A percentile compares a stretch with the other conserved stretches of the same genome.
Evolutionary conservation across 2,113 vertebrate genomes (phyloP).

Genomic region (Colossoma macropomum): DNA sequence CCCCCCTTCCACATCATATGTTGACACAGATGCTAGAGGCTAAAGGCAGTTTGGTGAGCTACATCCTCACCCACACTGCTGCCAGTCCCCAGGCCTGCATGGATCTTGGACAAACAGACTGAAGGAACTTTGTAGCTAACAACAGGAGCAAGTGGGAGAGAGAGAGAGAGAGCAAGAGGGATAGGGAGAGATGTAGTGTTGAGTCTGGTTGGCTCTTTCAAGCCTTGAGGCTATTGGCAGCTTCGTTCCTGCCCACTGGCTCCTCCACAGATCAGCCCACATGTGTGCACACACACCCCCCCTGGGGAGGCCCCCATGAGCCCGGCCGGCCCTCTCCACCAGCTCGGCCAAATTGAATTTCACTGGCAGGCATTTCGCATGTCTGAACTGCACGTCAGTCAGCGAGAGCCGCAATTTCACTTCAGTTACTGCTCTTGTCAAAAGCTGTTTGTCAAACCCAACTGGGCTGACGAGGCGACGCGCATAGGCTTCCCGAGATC

Average conservation of each 20-base stretch:
- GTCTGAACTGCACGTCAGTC: slow-evolving; percentile 17
- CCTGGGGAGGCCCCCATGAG: background rate
- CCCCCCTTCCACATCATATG: slow-evolving; percentile 24
- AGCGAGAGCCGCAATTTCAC: slow-evolving; percentile 23
- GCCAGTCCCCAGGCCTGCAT: slow-evolving; percentile 6
- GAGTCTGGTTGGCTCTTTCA: background rate
- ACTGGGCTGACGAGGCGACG: slow-evolving; percentile 2
- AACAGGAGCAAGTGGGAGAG: background rate
- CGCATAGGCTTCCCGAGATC: background rate
- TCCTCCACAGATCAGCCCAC: slow-evolving; percentile 29
- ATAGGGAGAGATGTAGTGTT: background rate
- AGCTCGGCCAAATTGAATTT: slow-evolving; percentile 42
- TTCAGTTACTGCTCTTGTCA: slow-evolving; percentile 21
- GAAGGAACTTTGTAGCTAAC: background rate
- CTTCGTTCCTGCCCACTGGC: background rate
- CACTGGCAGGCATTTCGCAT: slow-evolving; percentile 26
- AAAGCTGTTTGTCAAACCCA: slow-evolving; percentile 32
- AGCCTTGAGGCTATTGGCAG: slow-evolving; percentile 26
- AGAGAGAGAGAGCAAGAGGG: background rate
- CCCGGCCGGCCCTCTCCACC: background rate
- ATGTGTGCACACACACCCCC: slow-evolving; percentile 17
- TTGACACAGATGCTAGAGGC: slow-evolving; percentile 37
- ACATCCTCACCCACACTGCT: slow-evolving; percentile 19
- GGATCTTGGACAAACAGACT: slow-evolving; percentile 11
- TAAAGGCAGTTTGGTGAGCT: slow-evolving; percentile 19